Percentiles rank a stretch among this genome's conserved stretches.
Conservation (phyloP, 2,888 invertebrate species). For the Linhomoeus sp. region DNA sequence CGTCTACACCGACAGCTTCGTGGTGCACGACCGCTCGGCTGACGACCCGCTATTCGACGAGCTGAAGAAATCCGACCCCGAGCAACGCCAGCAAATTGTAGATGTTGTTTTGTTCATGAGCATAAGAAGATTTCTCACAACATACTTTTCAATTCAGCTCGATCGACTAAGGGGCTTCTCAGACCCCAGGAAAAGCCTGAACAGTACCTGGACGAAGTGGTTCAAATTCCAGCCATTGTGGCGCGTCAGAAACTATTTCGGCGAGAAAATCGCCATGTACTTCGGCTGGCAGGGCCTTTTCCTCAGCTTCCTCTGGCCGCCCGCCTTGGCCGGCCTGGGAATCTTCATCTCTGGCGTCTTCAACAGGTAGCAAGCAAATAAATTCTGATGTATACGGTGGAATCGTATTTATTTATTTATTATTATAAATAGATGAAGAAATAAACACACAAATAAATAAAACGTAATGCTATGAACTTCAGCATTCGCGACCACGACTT, state of each 20-base stretch:
- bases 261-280: constrained; percentile 30
- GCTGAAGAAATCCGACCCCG: background rate
- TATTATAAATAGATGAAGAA: background rate
- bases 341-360: constrained; percentile 28
- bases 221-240: constrained; percentile 29
- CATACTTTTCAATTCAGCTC: no score
- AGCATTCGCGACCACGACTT: no score
- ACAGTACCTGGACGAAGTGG: constrained; percentile 22
- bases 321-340: constrained; percentile 27
- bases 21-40: constrained; percentile 27
- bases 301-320: constrained; percentile 27
- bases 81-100: background rate
- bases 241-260: constrained; percentile 31
- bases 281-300: constrained; percentile 31
- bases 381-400: no score
- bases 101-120: background rate
- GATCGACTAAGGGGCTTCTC: background rate
- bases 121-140: no score
- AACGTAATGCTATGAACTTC: no score
- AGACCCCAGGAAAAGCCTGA: constrained; percentile 10
- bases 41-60: constrained; percentile 1
- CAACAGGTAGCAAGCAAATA: no score
- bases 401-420: no score
- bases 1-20: constrained; percentile 23
- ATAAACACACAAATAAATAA: no score